A percentile compares a stretch with the other conserved stretches of the same genome.
Evolutionary conservation across 2,113 vertebrate species (phyloP).

Genomic region (Catharus fuscescens): DNA sequence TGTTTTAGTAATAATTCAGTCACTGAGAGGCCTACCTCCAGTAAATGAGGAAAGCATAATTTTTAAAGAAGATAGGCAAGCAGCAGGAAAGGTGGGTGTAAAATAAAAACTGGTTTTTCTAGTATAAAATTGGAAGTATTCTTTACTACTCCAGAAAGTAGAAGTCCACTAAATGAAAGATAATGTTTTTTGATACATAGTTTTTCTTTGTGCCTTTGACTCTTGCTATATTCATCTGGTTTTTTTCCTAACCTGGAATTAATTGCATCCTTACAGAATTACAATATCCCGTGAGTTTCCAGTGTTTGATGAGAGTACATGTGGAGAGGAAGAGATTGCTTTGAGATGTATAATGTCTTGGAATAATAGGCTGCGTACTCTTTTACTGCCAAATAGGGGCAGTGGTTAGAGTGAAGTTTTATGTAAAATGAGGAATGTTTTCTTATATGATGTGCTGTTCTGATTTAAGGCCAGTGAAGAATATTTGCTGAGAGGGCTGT

Average conservation of each 20-base stretch:
- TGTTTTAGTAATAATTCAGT: slow-evolving; percentile 87
- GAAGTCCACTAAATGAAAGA: background rate
- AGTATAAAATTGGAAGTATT: background rate
- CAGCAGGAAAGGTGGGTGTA: slow-evolving; percentile 85
- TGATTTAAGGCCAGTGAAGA: background rate
- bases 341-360: background rate
- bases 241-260: background rate
- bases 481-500: background rate
- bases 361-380: background rate
- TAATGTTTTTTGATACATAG: background rate
- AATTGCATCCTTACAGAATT: background rate
- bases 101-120: background rate
- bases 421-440: background rate
- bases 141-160: background rate
- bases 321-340: background rate
- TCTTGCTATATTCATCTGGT: background rate
- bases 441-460: background rate
- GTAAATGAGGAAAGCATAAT: slow-evolving; percentile 90
- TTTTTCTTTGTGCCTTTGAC: background rate
- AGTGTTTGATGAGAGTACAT: background rate
- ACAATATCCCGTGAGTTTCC: background rate
- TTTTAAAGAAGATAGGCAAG: slow-evolving; percentile 82
- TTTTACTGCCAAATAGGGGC: background rate
- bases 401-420: background rate
- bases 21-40: slow-evolving; percentile 82